These are phyloP conservation scores for Pangasianodon hypophthalmus DNA, from an alignment of 2,113 vertebrate genomes.

Conservation along the genomic window DNA sequence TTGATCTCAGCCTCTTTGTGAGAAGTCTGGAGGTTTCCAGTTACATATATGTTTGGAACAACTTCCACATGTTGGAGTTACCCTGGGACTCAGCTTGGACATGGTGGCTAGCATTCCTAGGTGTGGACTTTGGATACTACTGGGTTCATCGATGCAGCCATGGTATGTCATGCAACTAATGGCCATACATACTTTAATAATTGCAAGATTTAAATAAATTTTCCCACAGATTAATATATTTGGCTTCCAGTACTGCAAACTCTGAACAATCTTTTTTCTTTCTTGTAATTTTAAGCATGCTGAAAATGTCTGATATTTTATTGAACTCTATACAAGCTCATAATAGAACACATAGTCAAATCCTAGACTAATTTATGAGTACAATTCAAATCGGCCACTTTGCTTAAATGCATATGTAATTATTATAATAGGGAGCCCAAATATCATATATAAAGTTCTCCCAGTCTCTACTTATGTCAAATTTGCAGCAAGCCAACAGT, in stretches of 20 bases:
- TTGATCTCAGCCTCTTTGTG: conserved; percentile 75
- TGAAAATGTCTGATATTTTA: not conserved
- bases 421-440: not conserved
- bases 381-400: not conserved
- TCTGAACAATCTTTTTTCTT: not conserved
- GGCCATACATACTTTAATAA: not conserved
- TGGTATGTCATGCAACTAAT: conserved; percentile 71
- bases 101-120: conserved; percentile 86
- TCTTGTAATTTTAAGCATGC: not conserved
- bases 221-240: not conserved
- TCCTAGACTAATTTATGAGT: not conserved
- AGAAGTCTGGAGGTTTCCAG: conserved; percentile 81
- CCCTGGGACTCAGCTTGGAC: conserved; percentile 90
- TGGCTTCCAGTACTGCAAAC: not conserved
- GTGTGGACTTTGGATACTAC: conserved; percentile 88
- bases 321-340: not conserved
- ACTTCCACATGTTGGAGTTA: conserved; percentile 78
- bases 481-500: not conserved
- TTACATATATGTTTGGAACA: conserved; percentile 87
- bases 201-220: not conserved
- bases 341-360: not conserved
- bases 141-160: conserved; percentile 88
- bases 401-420: not conserved
- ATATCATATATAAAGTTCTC: not conserved
- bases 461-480: not conserved